Evolutionary conservation across 2,888 invertebrate genomes (phyloP), one percentile per base, ranked within the genome.

Genomic region (Mactromeris polynyma): DNA sequence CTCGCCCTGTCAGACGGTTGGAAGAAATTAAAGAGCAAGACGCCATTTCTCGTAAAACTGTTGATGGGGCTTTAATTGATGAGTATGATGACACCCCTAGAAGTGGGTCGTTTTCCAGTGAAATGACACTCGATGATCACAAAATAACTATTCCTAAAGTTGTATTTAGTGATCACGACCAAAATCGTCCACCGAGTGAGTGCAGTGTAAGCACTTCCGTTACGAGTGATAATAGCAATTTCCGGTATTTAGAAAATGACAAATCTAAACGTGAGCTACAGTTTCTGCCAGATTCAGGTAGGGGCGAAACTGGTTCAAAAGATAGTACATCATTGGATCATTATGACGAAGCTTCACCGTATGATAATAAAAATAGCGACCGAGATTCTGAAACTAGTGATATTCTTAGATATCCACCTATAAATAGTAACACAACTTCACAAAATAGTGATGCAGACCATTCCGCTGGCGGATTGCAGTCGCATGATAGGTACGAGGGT

Each of bases 11-110:
- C n/a, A 83, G 91, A 36, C 89, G 91, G 36, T 89, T 93, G 0
- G 93, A 92, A 73, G 93, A 92, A 80, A 93, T 93, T 3, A 92
- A 93, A 81, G 93, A 93, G 83, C 87, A 91, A 36, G 93, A 93
- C 82, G 92, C 93, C n/a, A 88, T 93, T n/a, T 93, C 93, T n/a
- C 83, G 93, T 80, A 93, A 93, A 81, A 90, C 91, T 19, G 83
- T 90, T 17, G 93, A 93, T 42, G 92, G 89, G 21, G 87, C 84
- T 17, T 33, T 64, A 14, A 31, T 83, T 14, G 42, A 85, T 46
- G 85, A 51, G 19, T 86, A 86, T 51, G 85, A 89, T 78, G 78
- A 88, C 26, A 89, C 89, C 69, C 88, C 89, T 11, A 84, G 90
- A 81, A 92, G 92, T 81, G 91, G 91, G 21, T 91, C 91, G 14